phyloP scores from a whole-genome alignment of 2,113 vertebrate species.

The Xenopus laevis region DNA sequence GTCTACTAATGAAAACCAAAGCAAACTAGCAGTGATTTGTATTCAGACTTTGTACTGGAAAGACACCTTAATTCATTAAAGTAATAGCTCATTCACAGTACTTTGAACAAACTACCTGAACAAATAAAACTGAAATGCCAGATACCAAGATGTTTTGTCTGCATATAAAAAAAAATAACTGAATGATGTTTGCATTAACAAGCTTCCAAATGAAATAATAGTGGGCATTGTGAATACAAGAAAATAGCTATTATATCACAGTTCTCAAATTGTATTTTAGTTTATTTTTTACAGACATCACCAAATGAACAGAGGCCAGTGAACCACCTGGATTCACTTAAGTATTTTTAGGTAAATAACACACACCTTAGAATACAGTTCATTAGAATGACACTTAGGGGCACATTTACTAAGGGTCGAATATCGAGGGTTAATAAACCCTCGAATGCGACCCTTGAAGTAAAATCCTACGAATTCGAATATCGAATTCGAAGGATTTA shows the following conservation, averaged over 20 bases:
- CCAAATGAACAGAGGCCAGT: slow-evolving; percentile 16
- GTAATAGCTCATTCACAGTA: slow-evolving; percentile 33
- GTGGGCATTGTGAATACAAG: background rate
- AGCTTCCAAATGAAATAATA: background rate
- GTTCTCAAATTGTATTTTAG: too few species aligned
- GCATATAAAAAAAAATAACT: too few species aligned
- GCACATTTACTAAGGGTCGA: too few species aligned
- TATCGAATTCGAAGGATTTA: too few species aligned
- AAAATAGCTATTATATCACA: too few species aligned
- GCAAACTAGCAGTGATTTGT: slow-evolving; percentile 28
- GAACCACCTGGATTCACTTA: background rate
- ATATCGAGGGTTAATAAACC: too few species aligned
- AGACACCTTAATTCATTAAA: slow-evolving; percentile 34
- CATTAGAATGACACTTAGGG: background rate
- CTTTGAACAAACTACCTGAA: slow-evolving; percentile 33
- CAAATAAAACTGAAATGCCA: slow-evolving; percentile 27
- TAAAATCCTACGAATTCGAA: too few species aligned
- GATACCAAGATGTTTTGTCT: slow-evolving; percentile 30
- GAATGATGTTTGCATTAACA: background rate
- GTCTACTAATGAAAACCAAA: slow-evolving; percentile 16
- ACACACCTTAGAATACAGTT: slow-evolving; percentile 6
- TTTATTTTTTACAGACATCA: background rate
- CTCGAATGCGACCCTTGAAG: too few species aligned
- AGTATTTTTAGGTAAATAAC: background rate
- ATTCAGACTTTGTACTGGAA: slow-evolving; percentile 19